These are phyloP conservation scores for Listrodromus nycthemerus DNA, from an alignment of 2,888 invertebrate species.

Conservation along the genomic window DNA sequence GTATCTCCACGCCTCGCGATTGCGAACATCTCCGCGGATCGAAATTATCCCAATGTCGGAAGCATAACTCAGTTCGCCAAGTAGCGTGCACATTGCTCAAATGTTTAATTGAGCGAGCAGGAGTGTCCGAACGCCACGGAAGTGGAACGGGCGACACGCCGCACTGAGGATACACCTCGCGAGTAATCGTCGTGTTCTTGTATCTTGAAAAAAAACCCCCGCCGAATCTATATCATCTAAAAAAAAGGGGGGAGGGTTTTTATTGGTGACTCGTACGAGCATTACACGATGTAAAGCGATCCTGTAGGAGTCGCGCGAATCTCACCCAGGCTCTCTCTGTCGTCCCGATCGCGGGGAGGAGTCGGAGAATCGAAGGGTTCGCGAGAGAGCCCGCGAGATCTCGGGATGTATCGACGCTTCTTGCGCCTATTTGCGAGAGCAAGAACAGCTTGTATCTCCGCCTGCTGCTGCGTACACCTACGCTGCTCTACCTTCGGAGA, in stretches of 20 bases:
- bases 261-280: constrained; percentile 58
- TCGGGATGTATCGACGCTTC: constrained; percentile 71
- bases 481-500: constrained; percentile 51
- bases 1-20: not conserved
- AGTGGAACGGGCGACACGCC: constrained; percentile 79
- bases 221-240: constrained; percentile 4
- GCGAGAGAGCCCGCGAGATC: constrained; percentile 67
- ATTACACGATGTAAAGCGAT: constrained; percentile 67
- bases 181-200: constrained; percentile 1
- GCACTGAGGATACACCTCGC: not conserved
- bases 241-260: constrained; percentile 1
- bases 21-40: not conserved
- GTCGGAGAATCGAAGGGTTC: constrained; percentile 60
- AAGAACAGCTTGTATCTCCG: constrained; percentile 66
- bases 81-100: constrained; percentile 82
- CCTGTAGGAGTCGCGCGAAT: constrained; percentile 61
- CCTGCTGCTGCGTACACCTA: constrained; percentile 66
- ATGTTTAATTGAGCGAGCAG: constrained; percentile 83
- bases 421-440: constrained; percentile 70
- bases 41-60: constrained; percentile 75
- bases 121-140: constrained; percentile 81
- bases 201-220: constrained; percentile 13
- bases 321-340: constrained; percentile 42
- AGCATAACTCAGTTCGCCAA: constrained; percentile 75
- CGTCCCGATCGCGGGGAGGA: constrained; percentile 56